These are phyloP conservation scores for Silurus lanzhouensis DNA, from an alignment of 2,797 vertebrate genomes.

Conservation along the genomic window DNA sequence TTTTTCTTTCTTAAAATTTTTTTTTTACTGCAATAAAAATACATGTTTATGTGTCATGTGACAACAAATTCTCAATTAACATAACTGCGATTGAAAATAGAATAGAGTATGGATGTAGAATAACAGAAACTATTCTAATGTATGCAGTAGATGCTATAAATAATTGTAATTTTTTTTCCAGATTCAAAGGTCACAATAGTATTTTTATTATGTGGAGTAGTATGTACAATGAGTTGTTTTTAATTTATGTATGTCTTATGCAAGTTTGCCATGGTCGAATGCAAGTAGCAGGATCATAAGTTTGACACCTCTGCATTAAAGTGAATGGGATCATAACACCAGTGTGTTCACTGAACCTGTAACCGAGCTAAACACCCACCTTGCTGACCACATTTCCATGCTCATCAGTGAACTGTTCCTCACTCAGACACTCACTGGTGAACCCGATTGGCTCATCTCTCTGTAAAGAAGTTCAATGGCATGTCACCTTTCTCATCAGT, in stretches of 20 bases:
- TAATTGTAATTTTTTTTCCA: too few species aligned
- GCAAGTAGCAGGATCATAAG: neutral
- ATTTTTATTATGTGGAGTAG: neutral
- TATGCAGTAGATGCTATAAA: too few species aligned
- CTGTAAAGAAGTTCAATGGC: constrained; percentile 31
- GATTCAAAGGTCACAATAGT: too few species aligned
- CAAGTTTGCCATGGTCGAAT: neutral
- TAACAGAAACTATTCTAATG: too few species aligned
- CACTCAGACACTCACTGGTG: constrained; percentile 53
- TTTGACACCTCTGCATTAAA: neutral
- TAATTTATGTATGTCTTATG: neutral
- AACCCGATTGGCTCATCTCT: constrained; percentile 52
- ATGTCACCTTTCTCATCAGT: neutral
- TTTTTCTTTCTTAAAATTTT: too few species aligned
- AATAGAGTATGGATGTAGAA: too few species aligned
- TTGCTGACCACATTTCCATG: constrained; percentile 83
- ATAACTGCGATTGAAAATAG: too few species aligned
- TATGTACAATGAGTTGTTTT: neutral
- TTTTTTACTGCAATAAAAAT: too few species aligned
- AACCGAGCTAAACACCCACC: constrained; percentile 69
- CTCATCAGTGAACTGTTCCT: constrained; percentile 87
- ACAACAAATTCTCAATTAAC: too few species aligned
- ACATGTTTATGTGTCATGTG: too few species aligned
- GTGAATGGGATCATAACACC: constrained; percentile 19
- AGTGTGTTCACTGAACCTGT: neutral